A percentile compares a stretch with the other conserved stretches of the same genome.
Conservation (phyloP, 2,888 invertebrate species). For the Deilephila elpenor region DNA sequence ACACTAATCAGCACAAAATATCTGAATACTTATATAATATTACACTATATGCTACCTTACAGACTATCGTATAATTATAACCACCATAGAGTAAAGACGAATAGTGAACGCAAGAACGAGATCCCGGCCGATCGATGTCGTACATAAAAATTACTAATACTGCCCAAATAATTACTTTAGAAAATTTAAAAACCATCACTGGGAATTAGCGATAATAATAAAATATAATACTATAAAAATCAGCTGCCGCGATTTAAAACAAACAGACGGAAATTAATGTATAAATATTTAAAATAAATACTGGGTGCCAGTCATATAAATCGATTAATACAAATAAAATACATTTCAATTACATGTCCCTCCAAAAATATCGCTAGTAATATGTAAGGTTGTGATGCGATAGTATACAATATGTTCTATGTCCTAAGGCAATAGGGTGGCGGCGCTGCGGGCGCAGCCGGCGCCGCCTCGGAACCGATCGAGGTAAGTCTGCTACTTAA, state of each 20-base stretch:
- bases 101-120: constrained; percentile 74
- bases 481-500: constrained; percentile 50
- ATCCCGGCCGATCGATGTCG: constrained; percentile 71
- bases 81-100: constrained; percentile 68
- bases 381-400: constrained; percentile 59
- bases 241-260: constrained; percentile 53
- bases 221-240: constrained; percentile 66
- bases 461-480: constrained; percentile 23
- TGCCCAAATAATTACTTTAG: constrained; percentile 72
- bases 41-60: constrained; percentile 69
- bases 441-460: constrained; percentile 7
- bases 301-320: constrained; percentile 68
- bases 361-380: constrained; percentile 75
- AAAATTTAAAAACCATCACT: constrained; percentile 51
- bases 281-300: constrained; percentile 61
- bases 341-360: constrained; percentile 66
- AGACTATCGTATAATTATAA: constrained; percentile 82
- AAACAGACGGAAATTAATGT: constrained; percentile 33
- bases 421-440: constrained; percentile 56
- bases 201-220: constrained; percentile 53
- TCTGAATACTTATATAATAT: constrained; percentile 74
- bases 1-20: constrained; percentile 73
- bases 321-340: constrained; percentile 68
- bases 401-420: constrained; percentile 76
- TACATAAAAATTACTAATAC: constrained; percentile 72